phyloP scores from a whole-genome alignment of 2,888 invertebrate species.

The Trichacis sp. region DNA sequence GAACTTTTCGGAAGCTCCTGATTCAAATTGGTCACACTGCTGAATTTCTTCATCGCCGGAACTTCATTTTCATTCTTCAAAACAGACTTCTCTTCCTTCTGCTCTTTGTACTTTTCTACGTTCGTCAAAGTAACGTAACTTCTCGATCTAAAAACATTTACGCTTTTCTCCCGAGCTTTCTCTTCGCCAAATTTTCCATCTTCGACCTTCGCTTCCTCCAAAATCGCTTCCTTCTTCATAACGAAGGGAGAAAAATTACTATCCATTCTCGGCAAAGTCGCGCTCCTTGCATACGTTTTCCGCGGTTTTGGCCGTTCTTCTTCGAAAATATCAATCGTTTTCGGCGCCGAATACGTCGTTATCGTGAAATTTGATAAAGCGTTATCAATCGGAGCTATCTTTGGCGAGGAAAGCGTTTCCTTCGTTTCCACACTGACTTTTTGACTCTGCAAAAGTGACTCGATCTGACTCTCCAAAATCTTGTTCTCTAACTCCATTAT shows the following conservation, averaged over 20 bases:
- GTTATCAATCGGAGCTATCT: conserved; percentile 60
- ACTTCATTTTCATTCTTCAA: conserved; percentile 18
- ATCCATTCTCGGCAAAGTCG: conserved; percentile 36
- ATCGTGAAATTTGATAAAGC: conserved; percentile 64
- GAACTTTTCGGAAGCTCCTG: conserved; percentile 46
- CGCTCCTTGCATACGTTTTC: conserved; percentile 22
- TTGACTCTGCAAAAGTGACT: conserved; percentile 16
- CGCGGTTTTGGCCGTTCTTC: conserved; percentile 19
- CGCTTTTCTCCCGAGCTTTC: conserved; percentile 12
- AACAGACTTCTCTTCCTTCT: conserved; percentile 7
- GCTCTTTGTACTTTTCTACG: conserved; percentile 47
- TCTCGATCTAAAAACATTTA: conserved; percentile 57
- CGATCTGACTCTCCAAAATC: conserved; percentile 45
- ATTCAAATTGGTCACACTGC: conserved; percentile 56
- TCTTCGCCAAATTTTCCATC: too few species aligned
- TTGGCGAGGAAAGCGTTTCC: conserved; percentile 34
- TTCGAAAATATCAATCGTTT: conserved; percentile 59
- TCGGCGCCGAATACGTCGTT: conserved; percentile 61
- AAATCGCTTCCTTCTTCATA: too few species aligned
- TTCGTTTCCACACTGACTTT: conserved; percentile 4
- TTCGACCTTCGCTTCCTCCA: too few species aligned
- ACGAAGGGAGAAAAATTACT: background rate
- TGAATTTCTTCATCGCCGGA: conserved; percentile 44
- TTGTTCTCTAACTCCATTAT: conserved; percentile 58
- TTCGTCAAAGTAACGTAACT: conserved; percentile 57